phyloP scores from a whole-genome alignment of 1,140 invertebrate genomes.

The Drosophila biarmipes region DNA sequence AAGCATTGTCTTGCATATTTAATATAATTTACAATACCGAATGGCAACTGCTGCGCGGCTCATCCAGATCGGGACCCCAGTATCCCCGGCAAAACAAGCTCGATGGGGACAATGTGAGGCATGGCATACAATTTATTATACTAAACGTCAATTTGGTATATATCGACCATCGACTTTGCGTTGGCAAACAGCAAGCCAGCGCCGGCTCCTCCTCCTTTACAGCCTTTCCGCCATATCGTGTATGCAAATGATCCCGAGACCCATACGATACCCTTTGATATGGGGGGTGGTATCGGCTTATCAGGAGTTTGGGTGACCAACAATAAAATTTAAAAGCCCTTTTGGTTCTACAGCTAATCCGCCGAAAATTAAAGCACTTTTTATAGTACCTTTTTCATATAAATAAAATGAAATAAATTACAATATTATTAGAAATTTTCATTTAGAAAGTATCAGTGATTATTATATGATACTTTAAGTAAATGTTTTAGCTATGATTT shows the following conservation, averaged over 20 bases:
- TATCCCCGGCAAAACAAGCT: constrained; percentile 32
- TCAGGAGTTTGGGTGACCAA: neutral
- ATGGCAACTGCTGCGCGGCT: constrained; percentile 30
- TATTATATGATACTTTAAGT: too few relatives aligned
- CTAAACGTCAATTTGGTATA: constrained; percentile 77
- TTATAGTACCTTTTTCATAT: too few relatives aligned
- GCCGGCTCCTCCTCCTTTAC: constrained; percentile 18
- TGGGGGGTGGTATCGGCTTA: neutral
- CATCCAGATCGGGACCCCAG: constrained; percentile 7
- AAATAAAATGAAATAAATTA: too few relatives aligned
- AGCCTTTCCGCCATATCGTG: constrained; percentile 48
- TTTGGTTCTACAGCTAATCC: too few relatives aligned
- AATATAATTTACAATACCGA: constrained; percentile 75
- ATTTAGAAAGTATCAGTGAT: too few relatives aligned
- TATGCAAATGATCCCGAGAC: constrained; percentile 50
- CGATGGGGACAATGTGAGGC: constrained; percentile 24
- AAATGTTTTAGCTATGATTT: neutral
- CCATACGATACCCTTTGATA: constrained; percentile 4
- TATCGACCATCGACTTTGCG: constrained; percentile 69
- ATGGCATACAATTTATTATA: constrained; percentile 73
- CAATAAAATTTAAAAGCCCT: too few relatives aligned
- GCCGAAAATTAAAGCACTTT: too few relatives aligned
- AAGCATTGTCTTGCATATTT: constrained; percentile 80
- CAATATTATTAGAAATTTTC: too few relatives aligned
- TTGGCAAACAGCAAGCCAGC: constrained; percentile 50